Conservation (phyloP, 2,797 vertebrate species). For the Epinephelus malabaricus region DNA sequence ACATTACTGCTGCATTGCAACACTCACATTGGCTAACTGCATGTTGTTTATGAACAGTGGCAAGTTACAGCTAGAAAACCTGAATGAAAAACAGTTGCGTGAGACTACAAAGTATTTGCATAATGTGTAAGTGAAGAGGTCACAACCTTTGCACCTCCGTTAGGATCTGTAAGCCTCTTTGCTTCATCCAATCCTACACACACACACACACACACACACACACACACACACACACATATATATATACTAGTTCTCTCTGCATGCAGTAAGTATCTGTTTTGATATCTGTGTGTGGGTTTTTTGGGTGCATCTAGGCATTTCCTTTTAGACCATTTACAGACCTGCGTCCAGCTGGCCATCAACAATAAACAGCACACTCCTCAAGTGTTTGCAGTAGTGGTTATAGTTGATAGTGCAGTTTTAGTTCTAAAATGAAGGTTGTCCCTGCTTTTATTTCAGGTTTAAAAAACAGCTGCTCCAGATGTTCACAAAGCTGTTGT, state of each 20-base stretch:
- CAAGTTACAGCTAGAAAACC: background rate
- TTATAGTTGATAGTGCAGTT: too few species aligned
- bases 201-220: slow-evolving; percentile 19
- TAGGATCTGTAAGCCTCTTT: slow-evolving; percentile 71
- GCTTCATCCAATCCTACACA: slow-evolving; percentile 62
- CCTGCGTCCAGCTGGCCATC: slow-evolving; percentile 10
- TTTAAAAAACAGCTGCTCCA: background rate
- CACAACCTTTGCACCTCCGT: slow-evolving; percentile 60
- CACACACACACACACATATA: too few species aligned
- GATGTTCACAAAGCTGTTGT: background rate
- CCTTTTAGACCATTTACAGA: background rate
- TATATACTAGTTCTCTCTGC: background rate
- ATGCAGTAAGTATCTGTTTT: slow-evolving; percentile 29
- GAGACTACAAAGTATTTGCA: slow-evolving; percentile 35
- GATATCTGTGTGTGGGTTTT: slow-evolving; percentile 21
- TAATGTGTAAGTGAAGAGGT: slow-evolving; percentile 52
- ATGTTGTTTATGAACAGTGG: background rate
- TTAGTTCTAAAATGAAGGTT: too few species aligned
- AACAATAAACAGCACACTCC: background rate
- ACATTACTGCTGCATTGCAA: too few species aligned
- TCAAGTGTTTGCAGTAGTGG: background rate
- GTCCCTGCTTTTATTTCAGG: background rate
- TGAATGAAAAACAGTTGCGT: slow-evolving; percentile 20
- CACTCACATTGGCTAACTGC: background rate
- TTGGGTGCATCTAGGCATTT: slow-evolving; percentile 1